These are phyloP conservation scores for Drosophila nigrodunni DNA, from an alignment of 1,140 invertebrate genomes.

Conservation along the genomic window DNA sequence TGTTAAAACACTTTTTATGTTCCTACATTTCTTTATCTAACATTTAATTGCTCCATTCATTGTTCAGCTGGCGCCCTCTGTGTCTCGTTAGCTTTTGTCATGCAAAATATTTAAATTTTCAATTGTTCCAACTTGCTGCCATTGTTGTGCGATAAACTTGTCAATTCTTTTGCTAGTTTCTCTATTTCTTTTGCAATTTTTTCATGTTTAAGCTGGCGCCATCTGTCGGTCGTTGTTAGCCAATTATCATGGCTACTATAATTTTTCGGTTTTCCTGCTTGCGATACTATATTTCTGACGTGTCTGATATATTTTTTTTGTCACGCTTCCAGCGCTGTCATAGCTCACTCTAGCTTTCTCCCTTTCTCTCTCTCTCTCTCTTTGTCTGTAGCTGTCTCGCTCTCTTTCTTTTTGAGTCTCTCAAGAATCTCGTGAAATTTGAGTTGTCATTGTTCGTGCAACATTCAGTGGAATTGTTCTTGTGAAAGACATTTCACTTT, in stretches of 20 bases:
- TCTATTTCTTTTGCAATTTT: not conserved
- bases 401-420: conserved; percentile 3
- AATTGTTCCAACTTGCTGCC: conserved; percentile 6
- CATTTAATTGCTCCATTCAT: no score
- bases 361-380: not conserved
- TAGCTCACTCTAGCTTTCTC: not conserved
- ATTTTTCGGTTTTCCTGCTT: conserved; percentile 2
- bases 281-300: conserved; percentile 14
- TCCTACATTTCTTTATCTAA: not conserved
- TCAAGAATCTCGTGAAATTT: conserved; percentile 59
- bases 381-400: not conserved
- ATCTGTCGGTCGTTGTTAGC: conserved; percentile 8
- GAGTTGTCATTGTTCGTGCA: conserved; percentile 74
- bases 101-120: not conserved
- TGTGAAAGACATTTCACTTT: conserved; percentile 81
- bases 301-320: conserved; percentile 41
- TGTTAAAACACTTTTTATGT: no score
- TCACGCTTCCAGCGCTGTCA: conserved; percentile 35
- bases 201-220: not conserved
- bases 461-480: conserved; percentile 42
- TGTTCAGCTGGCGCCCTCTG: conserved; percentile 3
- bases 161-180: conserved; percentile 9
- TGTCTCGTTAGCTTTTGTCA: not conserved
- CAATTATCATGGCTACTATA: conserved; percentile 22
- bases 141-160: conserved; percentile 9